Conservation (phyloP, 64 coral and sea anemone genomes). For the Anthopleura sola region DNA sequence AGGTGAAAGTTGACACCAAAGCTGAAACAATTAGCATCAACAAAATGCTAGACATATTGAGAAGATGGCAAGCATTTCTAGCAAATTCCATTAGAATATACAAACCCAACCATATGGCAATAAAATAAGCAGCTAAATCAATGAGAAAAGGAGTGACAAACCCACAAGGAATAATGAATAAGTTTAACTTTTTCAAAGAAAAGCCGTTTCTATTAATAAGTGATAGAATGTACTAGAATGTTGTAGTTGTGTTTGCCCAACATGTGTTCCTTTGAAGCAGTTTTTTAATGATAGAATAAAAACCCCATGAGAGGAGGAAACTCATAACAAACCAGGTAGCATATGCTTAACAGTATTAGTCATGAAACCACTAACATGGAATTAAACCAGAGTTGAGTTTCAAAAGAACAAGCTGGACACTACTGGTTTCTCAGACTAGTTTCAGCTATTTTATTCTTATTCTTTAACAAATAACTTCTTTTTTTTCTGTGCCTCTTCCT, state of each 20-base stretch:
- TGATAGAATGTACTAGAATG: constrained; percentile 5
- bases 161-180: background rate
- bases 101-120: background rate
- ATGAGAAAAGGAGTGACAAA: background rate
- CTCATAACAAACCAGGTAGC: background rate
- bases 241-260: background rate
- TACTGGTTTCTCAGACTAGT: background rate
- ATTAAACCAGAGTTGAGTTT: background rate
- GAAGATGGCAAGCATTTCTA: background rate
- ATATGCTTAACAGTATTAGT: background rate
- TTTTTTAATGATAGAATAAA: background rate
- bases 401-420: background rate
- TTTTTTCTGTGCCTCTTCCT: background rate
- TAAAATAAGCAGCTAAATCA: background rate
- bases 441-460: background rate
- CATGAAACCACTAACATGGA: background rate
- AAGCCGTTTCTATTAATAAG: background rate
- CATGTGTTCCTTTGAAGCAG: background rate
- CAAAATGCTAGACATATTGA: background rate
- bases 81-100: background rate
- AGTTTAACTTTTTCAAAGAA: background rate
- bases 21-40: constrained; percentile 7
- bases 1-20: background rate
- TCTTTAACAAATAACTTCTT: background rate
- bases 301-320: background rate